Percentiles rank a stretch among this genome's conserved stretches.
phyloP scores from a whole-genome alignment of 2,888 invertebrate species.

The Leptinotarsa rubiginosa region DNA sequence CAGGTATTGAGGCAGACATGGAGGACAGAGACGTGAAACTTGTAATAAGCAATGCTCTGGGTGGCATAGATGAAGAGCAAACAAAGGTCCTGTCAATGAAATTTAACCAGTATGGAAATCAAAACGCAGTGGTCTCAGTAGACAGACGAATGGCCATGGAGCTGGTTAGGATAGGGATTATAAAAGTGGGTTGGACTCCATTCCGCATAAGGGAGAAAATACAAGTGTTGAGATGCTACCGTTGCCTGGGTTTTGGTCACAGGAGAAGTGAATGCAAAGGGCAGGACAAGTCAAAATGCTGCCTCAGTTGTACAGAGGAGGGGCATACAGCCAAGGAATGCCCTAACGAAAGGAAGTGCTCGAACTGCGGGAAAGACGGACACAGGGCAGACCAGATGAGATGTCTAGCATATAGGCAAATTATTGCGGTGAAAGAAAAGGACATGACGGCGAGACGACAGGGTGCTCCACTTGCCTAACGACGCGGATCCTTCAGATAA shows the following conservation, averaged over 20 bases:
- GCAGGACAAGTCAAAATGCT: conserved; percentile 3
- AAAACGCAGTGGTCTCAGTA: neutral
- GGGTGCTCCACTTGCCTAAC: neutral
- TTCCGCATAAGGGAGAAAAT: neutral
- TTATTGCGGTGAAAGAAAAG: neutral
- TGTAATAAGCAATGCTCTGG: neutral
- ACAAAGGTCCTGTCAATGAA: too few species aligned
- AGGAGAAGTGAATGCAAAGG: neutral
- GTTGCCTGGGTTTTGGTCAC: conserved; percentile 3
- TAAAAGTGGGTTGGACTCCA: neutral
- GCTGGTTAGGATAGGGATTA: neutral
- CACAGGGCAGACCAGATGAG: neutral
- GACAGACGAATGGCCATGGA: neutral
- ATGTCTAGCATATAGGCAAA: neutral
- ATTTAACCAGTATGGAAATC: too few species aligned
- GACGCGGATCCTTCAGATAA: conserved; percentile 12
- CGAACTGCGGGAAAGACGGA: neutral
- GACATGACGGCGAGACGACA: neutral
- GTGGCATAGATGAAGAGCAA: too few species aligned
- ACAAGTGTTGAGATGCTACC: neutral
- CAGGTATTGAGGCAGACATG: neutral
- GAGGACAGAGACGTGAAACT: neutral
- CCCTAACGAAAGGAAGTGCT: neutral
- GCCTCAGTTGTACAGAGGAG: neutral
- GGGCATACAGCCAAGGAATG: neutral